Percentiles rank a stretch among this genome's conserved stretches.
Evolutionary conservation across 1,140 invertebrate genomes (phyloP).

Genomic region (Tetranychus cinnabarinus): DNA sequence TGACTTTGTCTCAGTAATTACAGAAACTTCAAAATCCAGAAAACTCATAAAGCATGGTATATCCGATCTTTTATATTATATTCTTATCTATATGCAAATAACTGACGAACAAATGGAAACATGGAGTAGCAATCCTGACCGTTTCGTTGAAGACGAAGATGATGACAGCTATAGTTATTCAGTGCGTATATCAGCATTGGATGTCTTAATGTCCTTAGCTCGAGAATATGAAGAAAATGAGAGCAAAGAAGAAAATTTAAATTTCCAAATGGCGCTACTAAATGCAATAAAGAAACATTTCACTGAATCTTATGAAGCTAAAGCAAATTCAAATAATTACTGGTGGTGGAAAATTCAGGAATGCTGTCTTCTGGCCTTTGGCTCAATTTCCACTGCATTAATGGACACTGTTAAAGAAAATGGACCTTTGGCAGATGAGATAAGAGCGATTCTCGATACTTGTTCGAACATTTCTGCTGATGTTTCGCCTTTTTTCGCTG

Average conservation of each 20-base stretch:
- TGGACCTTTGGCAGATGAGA: conserved; percentile 2
- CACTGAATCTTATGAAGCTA: conserved; percentile 33
- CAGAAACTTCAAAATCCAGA: conserved; percentile 34
- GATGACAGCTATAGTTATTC: conserved; percentile 40
- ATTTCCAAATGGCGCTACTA: conserved; percentile 5
- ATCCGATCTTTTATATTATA: conserved; percentile 44
- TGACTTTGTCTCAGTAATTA: conserved; percentile 41
- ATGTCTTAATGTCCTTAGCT: conserved; percentile 27
- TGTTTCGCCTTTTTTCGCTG: conserved; percentile 36
- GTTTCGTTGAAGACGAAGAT: conserved; percentile 54
- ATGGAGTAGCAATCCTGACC: conserved; percentile 43
- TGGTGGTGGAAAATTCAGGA: conserved; percentile 48
- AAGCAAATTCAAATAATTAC: conserved; percentile 19
- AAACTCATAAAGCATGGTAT: conserved; percentile 37
- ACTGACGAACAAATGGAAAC: conserved; percentile 43
- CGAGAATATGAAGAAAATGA: conserved; percentile 2
- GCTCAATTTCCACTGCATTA: conserved; percentile 29
- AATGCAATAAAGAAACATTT: conserved; percentile 32
- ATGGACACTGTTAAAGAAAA: conserved; percentile 19
- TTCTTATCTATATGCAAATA: conserved; percentile 49
- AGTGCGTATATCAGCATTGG: conserved; percentile 46
- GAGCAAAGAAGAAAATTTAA: conserved; percentile 2
- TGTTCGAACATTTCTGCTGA: not conserved
- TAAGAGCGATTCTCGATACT: conserved; percentile 4
- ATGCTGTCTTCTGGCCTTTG: conserved; percentile 40